These are phyloP conservation scores for Selene dorsalis DNA, from an alignment of 2,797 vertebrate genomes.

Conservation along the genomic window DNA sequence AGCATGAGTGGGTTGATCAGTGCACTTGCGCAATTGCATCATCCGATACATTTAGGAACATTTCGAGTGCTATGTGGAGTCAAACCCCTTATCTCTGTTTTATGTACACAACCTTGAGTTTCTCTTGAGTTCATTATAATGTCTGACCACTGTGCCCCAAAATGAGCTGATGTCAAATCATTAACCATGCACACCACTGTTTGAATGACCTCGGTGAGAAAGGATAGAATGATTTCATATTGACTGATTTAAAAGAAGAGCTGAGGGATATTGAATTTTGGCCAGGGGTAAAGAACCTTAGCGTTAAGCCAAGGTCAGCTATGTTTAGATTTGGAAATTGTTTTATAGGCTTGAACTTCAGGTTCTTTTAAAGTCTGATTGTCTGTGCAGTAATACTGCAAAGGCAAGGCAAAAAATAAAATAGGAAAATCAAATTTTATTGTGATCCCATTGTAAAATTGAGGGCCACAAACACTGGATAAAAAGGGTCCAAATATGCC, in stretches of 20 bases:
- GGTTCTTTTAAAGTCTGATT: conserved; percentile 19
- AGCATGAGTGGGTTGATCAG: conserved; percentile 32
- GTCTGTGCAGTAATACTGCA: conserved; percentile 10
- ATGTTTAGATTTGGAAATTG: conserved; percentile 39
- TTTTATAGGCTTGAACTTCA: conserved; percentile 16
- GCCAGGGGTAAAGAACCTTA: neutral
- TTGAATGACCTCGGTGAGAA: neutral
- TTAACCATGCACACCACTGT: conserved; percentile 45
- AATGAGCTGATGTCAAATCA: conserved; percentile 42
- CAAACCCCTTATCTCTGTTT: conserved; percentile 79
- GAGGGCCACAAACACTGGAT: neutral
- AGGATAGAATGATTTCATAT: conserved; percentile 3
- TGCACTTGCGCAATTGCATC: conserved; percentile 62
- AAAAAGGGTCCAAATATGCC: neutral
- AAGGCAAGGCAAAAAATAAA: neutral
- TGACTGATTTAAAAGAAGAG: neutral
- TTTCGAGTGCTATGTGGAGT: conserved; percentile 60
- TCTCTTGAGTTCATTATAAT: conserved; percentile 7
- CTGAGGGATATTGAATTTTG: neutral
- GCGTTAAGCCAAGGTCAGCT: conserved; percentile 1
- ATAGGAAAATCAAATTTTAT: neutral
- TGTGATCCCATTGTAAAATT: neutral
- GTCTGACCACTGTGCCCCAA: conserved; percentile 14
- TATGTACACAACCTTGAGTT: conserved; percentile 67
- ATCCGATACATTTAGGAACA: conserved; percentile 59